Evolutionary conservation across 2,888 invertebrate genomes (phyloP).

Genomic region (Tipula unca): DNA sequence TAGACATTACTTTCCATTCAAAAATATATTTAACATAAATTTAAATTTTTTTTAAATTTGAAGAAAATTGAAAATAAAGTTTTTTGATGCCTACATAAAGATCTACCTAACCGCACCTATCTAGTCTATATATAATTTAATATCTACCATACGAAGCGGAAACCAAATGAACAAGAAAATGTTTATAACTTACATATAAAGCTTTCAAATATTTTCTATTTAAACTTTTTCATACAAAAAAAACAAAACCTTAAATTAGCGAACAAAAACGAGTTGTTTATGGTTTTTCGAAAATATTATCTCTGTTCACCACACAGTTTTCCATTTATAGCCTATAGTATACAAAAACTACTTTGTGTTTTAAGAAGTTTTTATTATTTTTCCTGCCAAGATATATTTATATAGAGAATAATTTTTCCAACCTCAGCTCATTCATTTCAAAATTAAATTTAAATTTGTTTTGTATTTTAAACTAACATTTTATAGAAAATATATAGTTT

Average conservation of each 20-base stretch:
- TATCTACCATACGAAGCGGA: background rate
- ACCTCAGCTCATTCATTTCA: background rate
- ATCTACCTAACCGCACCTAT: too few relatives aligned
- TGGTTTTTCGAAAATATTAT: background rate
- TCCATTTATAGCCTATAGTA: background rate
- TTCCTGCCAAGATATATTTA: background rate
- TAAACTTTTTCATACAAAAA: background rate
- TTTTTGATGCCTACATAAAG: too few relatives aligned
- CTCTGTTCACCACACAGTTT: background rate
- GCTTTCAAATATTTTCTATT: background rate
- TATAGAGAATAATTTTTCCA: background rate
- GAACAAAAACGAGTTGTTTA: background rate
- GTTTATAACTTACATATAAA: background rate
- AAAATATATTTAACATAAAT: too few relatives aligned
- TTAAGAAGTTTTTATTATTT: background rate
- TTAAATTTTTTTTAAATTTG: too few relatives aligned
- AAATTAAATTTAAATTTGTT: background rate
- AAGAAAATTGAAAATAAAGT: too few relatives aligned
- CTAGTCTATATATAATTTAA: too few relatives aligned
- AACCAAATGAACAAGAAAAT: background rate
- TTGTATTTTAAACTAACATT: too few relatives aligned
- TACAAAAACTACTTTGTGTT: background rate
- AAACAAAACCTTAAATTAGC: background rate
- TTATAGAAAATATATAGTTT: background rate
- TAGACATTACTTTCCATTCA: too few relatives aligned